Evolutionary conservation across 1,140 invertebrate species (phyloP).

Genomic region (Drosophila busckii): DNA sequence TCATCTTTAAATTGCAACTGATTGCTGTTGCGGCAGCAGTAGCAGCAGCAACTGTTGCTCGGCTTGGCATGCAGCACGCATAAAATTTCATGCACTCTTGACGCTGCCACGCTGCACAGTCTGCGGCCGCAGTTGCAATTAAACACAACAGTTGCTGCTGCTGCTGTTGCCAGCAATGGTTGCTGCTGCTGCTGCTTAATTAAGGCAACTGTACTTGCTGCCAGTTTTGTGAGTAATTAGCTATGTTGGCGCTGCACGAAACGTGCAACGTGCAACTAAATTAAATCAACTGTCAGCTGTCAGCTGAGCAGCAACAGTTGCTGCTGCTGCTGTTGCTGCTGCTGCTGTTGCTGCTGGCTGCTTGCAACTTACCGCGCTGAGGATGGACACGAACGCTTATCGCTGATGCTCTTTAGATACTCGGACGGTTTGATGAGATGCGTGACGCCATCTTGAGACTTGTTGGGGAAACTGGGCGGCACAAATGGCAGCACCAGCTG

Average conservation of each 20-base stretch:
- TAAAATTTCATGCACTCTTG: conserved; percentile 77
- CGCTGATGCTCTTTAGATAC: conserved; percentile 90
- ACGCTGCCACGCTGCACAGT: conserved; percentile 18
- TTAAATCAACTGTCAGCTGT: conserved; percentile 39
- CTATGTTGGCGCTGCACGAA: conserved; percentile 50
- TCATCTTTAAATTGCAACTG: conserved; percentile 69
- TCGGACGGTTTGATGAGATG: conserved; percentile 94
- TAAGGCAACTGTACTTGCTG: conserved; percentile 61
- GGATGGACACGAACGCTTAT: conserved; percentile 81
- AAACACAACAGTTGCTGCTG: conserved; percentile 38
- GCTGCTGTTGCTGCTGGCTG: neutral
- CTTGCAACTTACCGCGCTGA: conserved; percentile 78
- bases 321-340: neutral
- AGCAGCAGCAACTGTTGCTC: conserved; percentile 20
- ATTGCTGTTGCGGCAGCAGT: conserved; percentile 9
- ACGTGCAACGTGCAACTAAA: conserved; percentile 51
- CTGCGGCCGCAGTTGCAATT: conserved; percentile 7
- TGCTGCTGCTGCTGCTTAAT: conserved; percentile 44
- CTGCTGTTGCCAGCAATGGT: conserved; percentile 16
- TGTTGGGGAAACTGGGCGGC: conserved; percentile 90
- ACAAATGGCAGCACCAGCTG: conserved; percentile 92
- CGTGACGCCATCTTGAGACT: conserved; percentile 83
- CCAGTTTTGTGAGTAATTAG: conserved; percentile 58
- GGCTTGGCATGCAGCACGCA: conserved; percentile 61
- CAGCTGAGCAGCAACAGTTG: conserved; percentile 11